These are phyloP conservation scores for Sebastes steindachneri DNA, from an alignment of 2,797 vertebrate genomes.

Conservation along the genomic window DNA sequence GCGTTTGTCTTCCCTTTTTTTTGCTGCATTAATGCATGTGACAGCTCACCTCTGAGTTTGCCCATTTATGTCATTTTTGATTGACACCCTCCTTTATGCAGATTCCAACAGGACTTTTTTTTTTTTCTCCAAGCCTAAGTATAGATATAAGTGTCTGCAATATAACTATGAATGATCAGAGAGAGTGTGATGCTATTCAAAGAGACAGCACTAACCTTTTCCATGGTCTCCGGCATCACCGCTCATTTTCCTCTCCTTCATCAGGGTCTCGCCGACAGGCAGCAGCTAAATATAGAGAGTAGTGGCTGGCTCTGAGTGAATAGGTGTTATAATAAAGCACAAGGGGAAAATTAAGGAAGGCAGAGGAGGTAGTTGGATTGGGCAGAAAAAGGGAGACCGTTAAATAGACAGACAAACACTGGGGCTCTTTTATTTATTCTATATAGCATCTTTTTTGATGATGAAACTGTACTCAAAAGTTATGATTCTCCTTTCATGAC, in stretches of 20 bases:
- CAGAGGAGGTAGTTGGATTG: not conserved
- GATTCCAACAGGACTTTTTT: not conserved
- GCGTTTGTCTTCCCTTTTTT: constrained; percentile 9
- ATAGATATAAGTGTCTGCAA: constrained; percentile 45
- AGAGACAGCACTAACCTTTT: constrained; percentile 67
- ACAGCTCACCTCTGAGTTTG: constrained; percentile 5
- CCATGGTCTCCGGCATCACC: constrained; percentile 56
- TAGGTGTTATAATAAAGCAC: constrained; percentile 38
- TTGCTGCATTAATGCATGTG: not conserved
- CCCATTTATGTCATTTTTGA: constrained; percentile 7
- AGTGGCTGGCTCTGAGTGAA: constrained; percentile 31
- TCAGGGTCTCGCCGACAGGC: constrained; percentile 60
- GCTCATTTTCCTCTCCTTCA: constrained; percentile 62
- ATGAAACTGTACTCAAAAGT: not conserved
- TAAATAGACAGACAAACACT: not conserved
- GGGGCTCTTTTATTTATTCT: not conserved
- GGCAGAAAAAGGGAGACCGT: not conserved
- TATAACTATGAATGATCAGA: constrained; percentile 62
- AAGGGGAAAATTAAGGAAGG: not conserved
- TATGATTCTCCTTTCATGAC: not conserved
- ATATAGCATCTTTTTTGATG: not conserved
- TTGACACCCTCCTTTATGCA: constrained; percentile 29
- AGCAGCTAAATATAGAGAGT: constrained; percentile 66
- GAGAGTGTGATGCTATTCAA: constrained; percentile 47
- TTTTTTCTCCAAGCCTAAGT: constrained; percentile 23